Base-by-base conservation (phyloP, 1,140 invertebrate genomes). In the Hydropsyche tenuis region DNA sequence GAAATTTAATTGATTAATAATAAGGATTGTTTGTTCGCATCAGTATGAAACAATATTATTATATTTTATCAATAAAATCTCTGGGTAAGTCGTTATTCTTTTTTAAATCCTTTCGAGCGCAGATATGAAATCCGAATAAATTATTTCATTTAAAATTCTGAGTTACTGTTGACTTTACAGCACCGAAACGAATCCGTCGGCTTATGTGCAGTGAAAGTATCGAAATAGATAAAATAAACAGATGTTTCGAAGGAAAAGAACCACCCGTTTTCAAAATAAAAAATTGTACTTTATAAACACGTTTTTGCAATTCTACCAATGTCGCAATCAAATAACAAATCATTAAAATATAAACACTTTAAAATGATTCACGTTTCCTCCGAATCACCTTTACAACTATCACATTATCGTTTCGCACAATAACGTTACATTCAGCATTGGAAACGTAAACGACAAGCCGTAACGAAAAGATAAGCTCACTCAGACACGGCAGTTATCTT, bases 141-240 rank as follows among this genome's bases (percentile, higher is more conserved):
- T 77, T 77, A 77, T 77, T 77, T 77, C 75, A 77, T 77, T 77
- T 77, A 77, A 77, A 77, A 77, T 77, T 77, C 75, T 69, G 53
- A 72, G 70, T 60, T 77, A 4, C 30, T 77, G 75, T 77, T 77
- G 72, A 77, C 73, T 77, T 74, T 68, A 9, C 30, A 9, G 30
- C 9, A 37, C 9, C 30, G 69, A 74, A 68, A 66, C 65, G 46
- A 30, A 60, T 37, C 16, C 14, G 48, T 20, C 22, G 14, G 16
- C 46, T 22, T 11, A 16, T 1, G 5, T 22, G 48, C 12, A 27
- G n/a, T n/a, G 27, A 63, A 63, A 63, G 6, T 53, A 16, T 16
- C 18, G 7, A 18, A 18, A 6, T 6, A 16, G 12, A 18, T 14
- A 14, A 18, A 14, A 1, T 20, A n/a, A 53, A 53, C 7, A 7